These are phyloP conservation scores for Clitarchus hookeri DNA, from an alignment of 2,888 invertebrate species.

Conservation along the genomic window DNA sequence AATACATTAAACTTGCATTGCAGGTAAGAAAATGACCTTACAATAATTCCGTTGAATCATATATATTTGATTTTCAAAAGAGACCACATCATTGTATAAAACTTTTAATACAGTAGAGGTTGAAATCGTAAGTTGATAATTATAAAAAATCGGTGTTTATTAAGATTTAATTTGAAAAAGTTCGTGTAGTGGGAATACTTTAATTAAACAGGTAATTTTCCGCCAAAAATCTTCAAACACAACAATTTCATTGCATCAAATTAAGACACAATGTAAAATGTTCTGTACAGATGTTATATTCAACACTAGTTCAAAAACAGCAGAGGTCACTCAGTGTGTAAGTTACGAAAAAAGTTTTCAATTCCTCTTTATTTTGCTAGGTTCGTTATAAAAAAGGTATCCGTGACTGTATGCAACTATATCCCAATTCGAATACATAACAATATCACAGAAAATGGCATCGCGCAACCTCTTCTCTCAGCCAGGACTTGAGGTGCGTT, in stretches of 20 bases:
- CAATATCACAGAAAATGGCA: slow-evolving; percentile 23
- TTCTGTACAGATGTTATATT: not conserved
- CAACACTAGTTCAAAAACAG: not conserved
- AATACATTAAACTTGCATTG: not conserved
- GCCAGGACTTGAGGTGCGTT: not conserved
- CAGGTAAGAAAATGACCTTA: not conserved
- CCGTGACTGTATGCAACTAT: not conserved
- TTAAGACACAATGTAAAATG: slow-evolving; percentile 25
- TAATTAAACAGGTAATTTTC: not conserved
- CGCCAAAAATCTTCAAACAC: not conserved
- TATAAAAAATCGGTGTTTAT: not conserved
- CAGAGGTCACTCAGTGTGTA: not conserved
- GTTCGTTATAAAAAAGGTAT: slow-evolving; percentile 16
- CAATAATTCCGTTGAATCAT: not conserved
- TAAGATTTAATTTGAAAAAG: not conserved
- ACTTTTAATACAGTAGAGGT: not conserved
- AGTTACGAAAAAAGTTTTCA: slow-evolving; percentile 4
- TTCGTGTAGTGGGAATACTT: not conserved
- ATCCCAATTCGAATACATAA: not conserved
- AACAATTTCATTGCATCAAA: not conserved
- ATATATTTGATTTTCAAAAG: not conserved
- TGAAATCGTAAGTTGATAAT: not conserved
- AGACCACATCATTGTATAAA: not conserved
- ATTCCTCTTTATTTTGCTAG: not conserved
- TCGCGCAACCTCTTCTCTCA: not conserved